Percentiles rank a stretch among this genome's conserved stretches.
phyloP scores from a whole-genome alignment of 1,140 invertebrate species.

The Pinna nobilis region DNA sequence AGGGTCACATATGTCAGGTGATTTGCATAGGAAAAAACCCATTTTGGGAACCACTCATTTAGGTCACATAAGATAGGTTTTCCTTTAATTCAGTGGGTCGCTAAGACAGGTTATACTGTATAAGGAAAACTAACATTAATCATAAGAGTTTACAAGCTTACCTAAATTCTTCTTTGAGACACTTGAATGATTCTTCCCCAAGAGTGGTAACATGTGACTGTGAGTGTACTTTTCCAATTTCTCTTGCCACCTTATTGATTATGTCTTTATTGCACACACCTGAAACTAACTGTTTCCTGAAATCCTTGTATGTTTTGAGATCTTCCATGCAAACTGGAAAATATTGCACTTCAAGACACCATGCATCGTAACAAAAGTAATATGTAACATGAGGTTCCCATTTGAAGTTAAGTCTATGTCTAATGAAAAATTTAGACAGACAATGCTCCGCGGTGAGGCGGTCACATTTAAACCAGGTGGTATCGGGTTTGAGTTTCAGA shows the following conservation, averaged over 20 bases:
- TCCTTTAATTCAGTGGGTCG: no score
- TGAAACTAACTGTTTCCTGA: conserved; percentile 45
- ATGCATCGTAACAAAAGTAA: background rate
- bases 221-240: conserved; percentile 53
- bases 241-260: conserved; percentile 42
- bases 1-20: no score
- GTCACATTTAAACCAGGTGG: no score
- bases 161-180: conserved; percentile 45
- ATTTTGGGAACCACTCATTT: no score
- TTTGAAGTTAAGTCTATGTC: background rate
- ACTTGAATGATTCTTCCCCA: conserved; percentile 27
- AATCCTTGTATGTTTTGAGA: conserved; percentile 37
- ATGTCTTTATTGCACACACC: conserved; percentile 36
- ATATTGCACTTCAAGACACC: background rate
- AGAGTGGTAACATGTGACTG: conserved; percentile 49
- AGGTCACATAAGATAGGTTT: no score
- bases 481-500: no score
- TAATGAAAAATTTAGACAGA: background rate
- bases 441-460: no score
- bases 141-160: conserved; percentile 34
- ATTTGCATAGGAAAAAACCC: no score
- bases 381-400: background rate
- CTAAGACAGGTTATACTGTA: no score
- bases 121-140: conserved; percentile 5
- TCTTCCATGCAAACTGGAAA: conserved; percentile 62